Percentiles rank a stretch among this genome's conserved stretches.
Conservation (phyloP, 2,797 vertebrate species). For the Dendrocincla fuliginosa region DNA sequence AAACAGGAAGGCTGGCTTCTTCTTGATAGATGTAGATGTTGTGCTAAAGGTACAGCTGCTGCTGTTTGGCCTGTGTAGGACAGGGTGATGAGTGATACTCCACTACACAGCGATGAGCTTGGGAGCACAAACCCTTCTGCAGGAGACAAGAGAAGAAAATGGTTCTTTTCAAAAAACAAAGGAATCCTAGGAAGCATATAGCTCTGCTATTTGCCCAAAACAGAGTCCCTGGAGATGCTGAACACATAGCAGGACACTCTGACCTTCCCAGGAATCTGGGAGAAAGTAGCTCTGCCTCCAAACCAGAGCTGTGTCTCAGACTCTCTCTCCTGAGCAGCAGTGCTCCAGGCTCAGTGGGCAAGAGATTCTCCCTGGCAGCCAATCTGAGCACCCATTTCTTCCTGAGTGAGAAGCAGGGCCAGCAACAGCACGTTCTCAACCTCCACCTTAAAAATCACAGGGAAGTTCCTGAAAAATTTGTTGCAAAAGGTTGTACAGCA, state of each 20-base stretch:
- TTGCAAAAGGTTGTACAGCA: not conserved
- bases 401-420: not conserved
- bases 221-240: not conserved
- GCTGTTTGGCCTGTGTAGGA: not conserved
- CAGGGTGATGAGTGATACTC: not conserved
- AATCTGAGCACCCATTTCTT: not conserved
- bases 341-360: not conserved
- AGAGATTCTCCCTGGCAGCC: not conserved
- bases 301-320: not conserved
- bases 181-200: not conserved
- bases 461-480: conserved; percentile 19
- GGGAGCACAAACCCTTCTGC: not conserved
- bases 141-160: not conserved
- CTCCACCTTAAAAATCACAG: not conserved
- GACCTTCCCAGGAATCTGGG: not conserved
- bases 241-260: not conserved
- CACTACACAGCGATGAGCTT: accelerated
- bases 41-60: not conserved
- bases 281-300: not conserved
- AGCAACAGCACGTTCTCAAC: conserved; percentile 22
- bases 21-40: not conserved
- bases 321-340: not conserved
- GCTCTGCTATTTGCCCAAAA: not conserved
- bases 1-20: not conserved
- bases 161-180: not conserved